phyloP scores from a whole-genome alignment of 2,888 invertebrate genomes.

The Nesidiocoris tenuis region DNA sequence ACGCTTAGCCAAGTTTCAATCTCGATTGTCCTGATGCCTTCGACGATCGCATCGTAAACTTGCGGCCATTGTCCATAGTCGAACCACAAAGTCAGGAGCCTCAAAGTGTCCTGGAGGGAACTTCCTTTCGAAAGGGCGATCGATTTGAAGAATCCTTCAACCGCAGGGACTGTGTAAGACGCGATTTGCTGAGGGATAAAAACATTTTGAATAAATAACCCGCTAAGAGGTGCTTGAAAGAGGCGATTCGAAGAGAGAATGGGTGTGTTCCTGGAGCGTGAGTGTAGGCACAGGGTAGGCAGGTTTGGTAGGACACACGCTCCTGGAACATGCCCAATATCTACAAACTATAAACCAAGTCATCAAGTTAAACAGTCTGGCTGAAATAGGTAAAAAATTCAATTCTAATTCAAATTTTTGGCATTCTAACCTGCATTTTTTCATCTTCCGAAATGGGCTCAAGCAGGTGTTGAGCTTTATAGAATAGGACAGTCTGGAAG shows the following conservation, averaged over 20 bases:
- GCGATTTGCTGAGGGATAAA: slow-evolving; percentile 61
- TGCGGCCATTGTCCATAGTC: slow-evolving; percentile 94
- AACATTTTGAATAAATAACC: background rate
- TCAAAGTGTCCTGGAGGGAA: slow-evolving; percentile 92
- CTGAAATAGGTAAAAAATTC: no score
- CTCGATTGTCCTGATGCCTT: slow-evolving; percentile 89
- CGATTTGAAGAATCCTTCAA: slow-evolving; percentile 93
- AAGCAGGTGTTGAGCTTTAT: slow-evolving; percentile 58
- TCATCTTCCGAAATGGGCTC: slow-evolving; percentile 26
- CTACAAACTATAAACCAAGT: no score
- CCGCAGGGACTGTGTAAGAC: slow-evolving; percentile 87
- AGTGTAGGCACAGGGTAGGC: no score
- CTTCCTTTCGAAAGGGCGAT: slow-evolving; percentile 89
- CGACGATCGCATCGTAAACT: slow-evolving; percentile 89
- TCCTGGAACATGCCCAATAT: no score
- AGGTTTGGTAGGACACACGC: no score
- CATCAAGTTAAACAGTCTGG: no score
- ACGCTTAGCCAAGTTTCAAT: slow-evolving; percentile 97
- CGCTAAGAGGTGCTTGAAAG: no score
- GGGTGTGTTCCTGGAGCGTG: background rate
- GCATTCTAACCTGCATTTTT: slow-evolving; percentile 36
- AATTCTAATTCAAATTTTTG: background rate
- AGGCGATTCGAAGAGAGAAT: background rate
- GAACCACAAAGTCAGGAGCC: slow-evolving; percentile 96
- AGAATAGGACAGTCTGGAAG: slow-evolving; percentile 84